A percentile compares a stretch with the other conserved stretches of the same genome.
Conservation (phyloP, 2,888 invertebrate genomes). For the Itoplectis maculator region DNA sequence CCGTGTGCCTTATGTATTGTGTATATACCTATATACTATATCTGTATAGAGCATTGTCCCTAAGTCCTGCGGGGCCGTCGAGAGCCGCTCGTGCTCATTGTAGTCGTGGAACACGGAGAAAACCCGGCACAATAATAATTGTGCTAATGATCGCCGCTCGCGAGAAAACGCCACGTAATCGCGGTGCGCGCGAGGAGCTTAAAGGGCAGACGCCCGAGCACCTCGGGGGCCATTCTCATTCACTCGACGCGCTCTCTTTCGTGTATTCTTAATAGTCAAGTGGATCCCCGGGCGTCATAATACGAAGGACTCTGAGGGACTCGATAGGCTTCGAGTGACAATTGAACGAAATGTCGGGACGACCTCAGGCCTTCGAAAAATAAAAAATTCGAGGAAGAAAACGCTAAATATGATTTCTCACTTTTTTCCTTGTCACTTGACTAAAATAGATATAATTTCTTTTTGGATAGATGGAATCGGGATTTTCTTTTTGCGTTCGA, state of each 20-base stretch:
- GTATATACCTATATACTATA: background rate
- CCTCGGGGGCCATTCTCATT: constrained; percentile 32
- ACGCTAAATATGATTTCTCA: no score
- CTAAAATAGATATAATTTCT: no score
- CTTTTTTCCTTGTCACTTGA: no score
- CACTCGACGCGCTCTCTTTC: background rate
- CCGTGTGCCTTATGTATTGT: no score
- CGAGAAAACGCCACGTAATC: constrained; percentile 80
- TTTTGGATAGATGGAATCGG: no score
- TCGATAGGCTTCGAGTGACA: background rate
- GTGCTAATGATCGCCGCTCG: constrained; percentile 82
- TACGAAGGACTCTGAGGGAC: background rate
- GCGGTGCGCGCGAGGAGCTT: constrained; percentile 60
- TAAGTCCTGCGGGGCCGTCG: constrained; percentile 26
- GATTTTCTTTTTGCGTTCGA: no score
- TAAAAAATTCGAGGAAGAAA: no score
- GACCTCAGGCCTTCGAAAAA: no score
- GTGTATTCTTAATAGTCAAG: constrained; percentile 2
- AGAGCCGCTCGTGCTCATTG: constrained; percentile 57
- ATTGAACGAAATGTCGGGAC: background rate
- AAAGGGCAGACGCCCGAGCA: constrained; percentile 42
- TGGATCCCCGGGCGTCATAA: background rate
- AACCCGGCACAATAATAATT: constrained; percentile 80
- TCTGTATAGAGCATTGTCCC: constrained; percentile 51
- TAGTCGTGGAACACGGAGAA: constrained; percentile 32